Base-by-base conservation (phyloP, 2,888 invertebrate genomes). In the Drosophila mimetica region DNA sequence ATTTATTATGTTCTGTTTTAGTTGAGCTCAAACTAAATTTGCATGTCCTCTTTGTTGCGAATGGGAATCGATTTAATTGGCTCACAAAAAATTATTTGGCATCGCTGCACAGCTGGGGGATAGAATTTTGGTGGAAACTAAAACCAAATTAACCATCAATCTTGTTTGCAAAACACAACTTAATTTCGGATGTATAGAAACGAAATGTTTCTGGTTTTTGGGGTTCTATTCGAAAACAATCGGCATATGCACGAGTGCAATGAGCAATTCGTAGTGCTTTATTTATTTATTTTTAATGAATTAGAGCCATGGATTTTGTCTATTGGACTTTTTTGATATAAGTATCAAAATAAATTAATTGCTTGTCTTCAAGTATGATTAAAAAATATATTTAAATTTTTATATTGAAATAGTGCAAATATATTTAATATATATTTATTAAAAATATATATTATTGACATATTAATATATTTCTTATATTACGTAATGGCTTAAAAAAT, bases 111-210 rank as follows among this genome's bases (percentile, higher is more conserved):
- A 14, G 64, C 32, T 28, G 28, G 28, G 44, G 20, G 14, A 52
- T 34, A 6, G 20, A 42, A 48, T 48, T 48, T 64, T 48, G 25
- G n/a, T 20, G 2, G 1, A 41, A 25, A 25, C 63, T 41, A 18
- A 11, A 64, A 51, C 50, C 66, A 34, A 64, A 64, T 66, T 66
- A 66, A 30, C 42, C 51, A 66, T 64, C 42, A 66, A 64, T 64
- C 66, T 64, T 50, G 50, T 66, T 66, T 30, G 51, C 32, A 7
- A 22, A 11, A 36, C 34, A 44, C 30, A 36, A 22, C 66, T 64
- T 48, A 3, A 50, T 50, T 44, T 16, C 8, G 11, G 4, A 46
- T 28, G 25, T 28, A 14, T 9, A 30, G 34, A 3, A 47, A n/a
- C 25, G 20, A 39, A 41, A 51, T 64, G 22, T 30, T 32, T 46